Percentiles rank a stretch among this genome's conserved stretches.
phyloP scores from a whole-genome alignment of 1,140 invertebrate genomes.

The Polyergus mexicanus region DNA sequence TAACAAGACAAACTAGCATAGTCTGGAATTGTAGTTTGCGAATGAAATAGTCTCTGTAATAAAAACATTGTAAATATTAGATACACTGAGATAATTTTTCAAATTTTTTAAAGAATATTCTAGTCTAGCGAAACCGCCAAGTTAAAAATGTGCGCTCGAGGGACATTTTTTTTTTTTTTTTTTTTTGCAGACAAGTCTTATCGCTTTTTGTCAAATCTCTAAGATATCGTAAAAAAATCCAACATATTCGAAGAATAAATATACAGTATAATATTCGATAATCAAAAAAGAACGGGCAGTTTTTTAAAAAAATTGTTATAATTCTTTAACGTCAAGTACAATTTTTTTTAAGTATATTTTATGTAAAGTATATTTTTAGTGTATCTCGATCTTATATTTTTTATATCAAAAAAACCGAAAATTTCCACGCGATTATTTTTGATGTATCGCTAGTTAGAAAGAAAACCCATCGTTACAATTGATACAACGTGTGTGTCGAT shows the following conservation, averaged over 20 bases:
- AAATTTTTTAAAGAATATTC: neutral
- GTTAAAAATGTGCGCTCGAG: constrained; percentile 80
- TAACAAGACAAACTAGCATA: neutral
- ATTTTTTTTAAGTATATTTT: too few relatives aligned
- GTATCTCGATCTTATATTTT: neutral
- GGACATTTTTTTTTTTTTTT: constrained; percentile 72
- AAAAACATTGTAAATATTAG: neutral
- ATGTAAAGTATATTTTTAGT: neutral
- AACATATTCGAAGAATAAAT: neutral
- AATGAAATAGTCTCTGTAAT: neutral
- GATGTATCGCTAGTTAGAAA: neutral
- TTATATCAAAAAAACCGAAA: neutral
- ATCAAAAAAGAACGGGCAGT: neutral
- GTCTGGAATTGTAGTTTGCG: neutral
- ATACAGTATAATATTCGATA: neutral
- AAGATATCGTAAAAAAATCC: constrained; percentile 36
- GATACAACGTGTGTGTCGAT: neutral
- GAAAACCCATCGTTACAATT: neutral
- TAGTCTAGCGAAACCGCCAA: constrained; percentile 52
- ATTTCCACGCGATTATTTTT: neutral
- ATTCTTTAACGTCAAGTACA: neutral
- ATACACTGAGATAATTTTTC: neutral
- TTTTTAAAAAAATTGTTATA: constrained; percentile 1
- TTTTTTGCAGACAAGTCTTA: constrained; percentile 43
- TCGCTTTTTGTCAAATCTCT: constrained; percentile 22